Conservation (phyloP, 2,888 invertebrate species). For the Esperia sulphurella region DNA sequence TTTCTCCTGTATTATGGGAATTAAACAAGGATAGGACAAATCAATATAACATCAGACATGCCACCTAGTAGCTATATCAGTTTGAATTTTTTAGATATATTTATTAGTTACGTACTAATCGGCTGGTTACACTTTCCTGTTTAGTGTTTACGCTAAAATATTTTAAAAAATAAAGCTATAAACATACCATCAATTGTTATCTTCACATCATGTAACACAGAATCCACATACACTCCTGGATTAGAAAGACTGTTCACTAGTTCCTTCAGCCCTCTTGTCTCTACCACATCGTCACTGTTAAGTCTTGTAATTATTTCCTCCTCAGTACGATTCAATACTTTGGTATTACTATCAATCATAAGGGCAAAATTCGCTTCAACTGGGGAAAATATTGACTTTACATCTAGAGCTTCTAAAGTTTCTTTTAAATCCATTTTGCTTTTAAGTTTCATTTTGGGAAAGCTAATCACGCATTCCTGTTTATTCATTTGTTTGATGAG, state of each 20-base stretch:
- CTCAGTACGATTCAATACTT: conserved; percentile 32
- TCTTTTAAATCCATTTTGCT: conserved; percentile 76
- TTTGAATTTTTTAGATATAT: no score
- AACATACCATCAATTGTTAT: conserved; percentile 77
- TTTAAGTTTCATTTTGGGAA: conserved; percentile 86
- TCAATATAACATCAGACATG: no score
- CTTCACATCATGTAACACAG: conserved; percentile 83
- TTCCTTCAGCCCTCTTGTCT: conserved; percentile 28
- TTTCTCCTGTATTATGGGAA: no score
- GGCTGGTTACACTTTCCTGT: no score
- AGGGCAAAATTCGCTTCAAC: conserved; percentile 83
- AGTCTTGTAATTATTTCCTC: conserved; percentile 41
- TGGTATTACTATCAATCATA: conserved; percentile 58
- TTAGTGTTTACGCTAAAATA: no score
- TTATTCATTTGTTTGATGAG: conserved; percentile 66
- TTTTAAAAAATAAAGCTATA: background rate
- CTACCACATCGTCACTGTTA: conserved; percentile 21
- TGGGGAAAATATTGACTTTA: conserved; percentile 81
- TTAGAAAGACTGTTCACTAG: conserved; percentile 59
- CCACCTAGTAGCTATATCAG: no score
- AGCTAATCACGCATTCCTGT: conserved; percentile 75
- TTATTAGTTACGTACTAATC: no score
- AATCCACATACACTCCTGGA: conserved; percentile 81
- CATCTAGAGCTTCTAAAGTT: conserved; percentile 78
- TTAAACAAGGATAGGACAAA: no score